A percentile compares a stretch with the other conserved stretches of the same genome.
Evolutionary conservation across 1,140 invertebrate species (phyloP).

Genomic region (Hydropsyche tenuis): DNA sequence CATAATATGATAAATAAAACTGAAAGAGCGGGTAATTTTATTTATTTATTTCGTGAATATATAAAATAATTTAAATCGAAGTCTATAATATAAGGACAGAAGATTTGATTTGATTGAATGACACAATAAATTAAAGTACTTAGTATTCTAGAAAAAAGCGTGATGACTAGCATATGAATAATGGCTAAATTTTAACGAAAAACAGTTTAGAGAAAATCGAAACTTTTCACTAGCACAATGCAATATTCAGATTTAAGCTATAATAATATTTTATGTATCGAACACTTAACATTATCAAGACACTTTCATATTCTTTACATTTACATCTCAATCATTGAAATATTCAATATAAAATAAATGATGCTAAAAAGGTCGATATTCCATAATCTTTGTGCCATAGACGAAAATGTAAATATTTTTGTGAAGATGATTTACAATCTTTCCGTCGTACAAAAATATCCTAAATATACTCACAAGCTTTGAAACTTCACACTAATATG

Average conservation of each 20-base stretch:
- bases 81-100: not conserved
- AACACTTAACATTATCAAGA: not conserved
- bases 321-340: no score
- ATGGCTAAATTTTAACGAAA: no score
- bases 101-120: not conserved
- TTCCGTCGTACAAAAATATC: no score
- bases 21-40: not conserved
- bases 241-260: no score
- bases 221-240: no score
- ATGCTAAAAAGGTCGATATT: not conserved
- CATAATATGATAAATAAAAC: no score
- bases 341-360: not conserved
- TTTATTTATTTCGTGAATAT: constrained; percentile 17
- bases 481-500: constrained; percentile 27
- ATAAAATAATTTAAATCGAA: constrained; percentile 31
- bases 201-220: no score
- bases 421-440: constrained; percentile 2
- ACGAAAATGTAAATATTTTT: constrained; percentile 13
- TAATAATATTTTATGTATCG: no score
- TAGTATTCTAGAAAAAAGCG: not conserved
- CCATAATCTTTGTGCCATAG: not conserved
- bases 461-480: no score
- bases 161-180: not conserved
- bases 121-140: not conserved
- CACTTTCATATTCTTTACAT: not conserved